Evolutionary conservation across 2,888 invertebrate species (phyloP), one percentile per base, ranked within the genome.

Genomic region (Patella caerulea): DNA sequence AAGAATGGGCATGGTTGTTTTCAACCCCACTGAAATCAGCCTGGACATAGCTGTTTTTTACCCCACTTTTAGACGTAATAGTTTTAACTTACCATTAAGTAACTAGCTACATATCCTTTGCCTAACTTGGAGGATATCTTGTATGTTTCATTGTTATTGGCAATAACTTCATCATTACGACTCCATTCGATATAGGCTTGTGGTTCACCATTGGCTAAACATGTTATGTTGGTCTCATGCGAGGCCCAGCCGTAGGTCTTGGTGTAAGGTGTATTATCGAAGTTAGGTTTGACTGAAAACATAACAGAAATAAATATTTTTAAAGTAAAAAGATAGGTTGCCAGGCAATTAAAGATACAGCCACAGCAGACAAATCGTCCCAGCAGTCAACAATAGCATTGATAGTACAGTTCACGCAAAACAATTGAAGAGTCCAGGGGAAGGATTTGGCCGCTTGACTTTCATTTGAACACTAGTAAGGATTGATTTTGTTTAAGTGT

Each of bases 141-240:
- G 71, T 45, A 72, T 24, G 75, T 76, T 52, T 53, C 65, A 14
- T 52, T 52, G 9, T 29, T 14, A 0, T 52, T 3, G 12, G 19
- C 69, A n/a, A 80, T 24, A 7, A 72, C 34, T 14, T 76, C 19
- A 7, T 69, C 45, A 29, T 74, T 45, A 4, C 56, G 71, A 17
- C 54, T 69, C 84, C 84, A 84, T 52, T 70, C 76, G 34, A 84
- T 80, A 53, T 78, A 73, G 2, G 83, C 80, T 55, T 78, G 75
- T 1, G 84, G 84, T 45, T 81, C 78, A n/a, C 82, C 81, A 29
- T 83, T 81, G 3, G 80, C 82, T 3, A 79, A 75, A 76, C 84
- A 84, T 45, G 79, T 83, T 73, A 84, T 72, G 19, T 81, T 80
- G 17, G 81, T 80, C 14, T 79, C 77, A 56, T 82, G 53, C 52